Base-by-base conservation (phyloP, 1,140 invertebrate species). In the Notospermus geniculatus region DNA sequence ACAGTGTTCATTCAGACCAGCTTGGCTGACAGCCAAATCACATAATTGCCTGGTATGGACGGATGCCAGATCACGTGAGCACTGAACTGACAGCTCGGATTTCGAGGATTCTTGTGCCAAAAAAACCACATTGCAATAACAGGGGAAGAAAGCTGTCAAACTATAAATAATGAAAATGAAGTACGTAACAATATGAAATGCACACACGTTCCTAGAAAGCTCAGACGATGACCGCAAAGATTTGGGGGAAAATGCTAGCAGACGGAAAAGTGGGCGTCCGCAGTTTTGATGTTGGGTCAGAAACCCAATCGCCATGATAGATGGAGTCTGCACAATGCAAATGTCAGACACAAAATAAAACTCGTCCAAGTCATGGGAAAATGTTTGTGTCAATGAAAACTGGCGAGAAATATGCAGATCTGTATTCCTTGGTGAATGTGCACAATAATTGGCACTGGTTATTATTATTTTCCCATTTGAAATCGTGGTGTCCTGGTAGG, bases 401-500 rank as follows among this genome's bases (percentile, higher is more conserved):
- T 25, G 50, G 22, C 22, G n/a, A n/a, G n/a, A 57, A 13, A 22
- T 32, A 57, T 32, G 46, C 28, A n/a, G 27, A 9, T 19, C 59
- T 68, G 25, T 45, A 22, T 17, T 30, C 46, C 23, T 39, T 17
- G n/a, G 11, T 36, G 22, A 23, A 54, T 27, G 30, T 61, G 13
- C 17, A 30, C 39, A 39, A 54, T 22, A 55, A 36, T 19, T 43
- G 13, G 9, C 15, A 43, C 36, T 46, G 53, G 39, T 55, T 50
- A 53, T 54, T 39, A 19, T 66, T 57, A 57, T 28, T 58, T 65
- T 64, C 60, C 46, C 30, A 60, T 50, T 55, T 25, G 23, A 28
- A 19, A 19, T 54, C 32, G 45, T n/a, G 60, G 32, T 32, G 57
- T 29, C 43, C 55, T 36, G 39, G 28, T 29, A 15, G 39, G 36